Evolutionary conservation across 2,113 vertebrate genomes (phyloP), one percentile per base, ranked within the genome.

Genomic region (Peucedramus taeniatus): DNA sequence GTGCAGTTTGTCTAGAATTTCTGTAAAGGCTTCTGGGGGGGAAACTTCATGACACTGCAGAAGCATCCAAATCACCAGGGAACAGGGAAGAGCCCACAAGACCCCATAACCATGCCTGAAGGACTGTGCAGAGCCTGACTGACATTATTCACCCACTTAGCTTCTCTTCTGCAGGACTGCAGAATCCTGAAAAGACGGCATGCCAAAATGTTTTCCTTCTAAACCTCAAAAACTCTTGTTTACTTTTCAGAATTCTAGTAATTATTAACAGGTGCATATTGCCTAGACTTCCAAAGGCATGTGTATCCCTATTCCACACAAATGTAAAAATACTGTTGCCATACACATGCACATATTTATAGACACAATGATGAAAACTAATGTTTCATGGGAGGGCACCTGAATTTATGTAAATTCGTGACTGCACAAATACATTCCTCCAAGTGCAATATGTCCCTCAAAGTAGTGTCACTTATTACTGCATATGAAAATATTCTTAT

Each of bases 321-420:
- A 78, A 77, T 30, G 5, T 39, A 30, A 83, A 91, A 21, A 51
- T 7, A 7, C 21, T 54, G 7, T 51, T 40, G 49, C 56, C 9
- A 47, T 11, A 80, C 10, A 57, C 3, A 26, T 13, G 13, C 9
- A 44, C 11, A 56, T 11, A 66, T 15, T 49, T 10, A 63, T 12
- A 49, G 3, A 54, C 20, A 42, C 11, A n/a, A 5, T 27, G 28
- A 49, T 66, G 19, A 75, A 42, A 87, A n/a, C 0, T 5, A 27
- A 7, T 26, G 30, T 37, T 81, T 75, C 69, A 70, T 56, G 42
- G 21, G 35, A 92, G 64, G 26, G 54, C 57, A 94, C 54, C 20
- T 60, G 35, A 68, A 84, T 93, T 95, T 93, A 90, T 90, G 76
- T 59, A 89, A 95, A 94, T 81, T 90, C 44, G 79, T 80, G 85